phyloP scores from a whole-genome alignment of 2,888 invertebrate species.

The Papilio demoleus region DNA sequence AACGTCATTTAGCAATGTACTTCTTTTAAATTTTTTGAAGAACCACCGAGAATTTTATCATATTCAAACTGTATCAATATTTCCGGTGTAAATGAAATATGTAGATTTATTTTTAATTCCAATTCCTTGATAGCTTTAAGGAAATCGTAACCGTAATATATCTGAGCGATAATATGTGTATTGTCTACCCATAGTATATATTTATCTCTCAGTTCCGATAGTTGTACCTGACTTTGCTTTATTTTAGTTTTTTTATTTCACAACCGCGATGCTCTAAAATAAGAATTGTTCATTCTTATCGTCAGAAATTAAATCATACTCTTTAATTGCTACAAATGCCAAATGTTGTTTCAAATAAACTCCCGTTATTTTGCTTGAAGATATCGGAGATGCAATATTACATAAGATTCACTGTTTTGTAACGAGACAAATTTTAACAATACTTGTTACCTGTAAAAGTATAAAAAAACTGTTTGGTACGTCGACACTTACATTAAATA shows the following conservation, averaged over 20 bases:
- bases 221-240: not conserved
- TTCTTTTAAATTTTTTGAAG: not conserved
- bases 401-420: not conserved
- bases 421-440: not conserved
- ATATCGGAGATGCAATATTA: not conserved
- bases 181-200: not conserved
- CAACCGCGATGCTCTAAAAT: too few relatives aligned
- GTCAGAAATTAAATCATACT: too few relatives aligned
- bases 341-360: too few relatives aligned
- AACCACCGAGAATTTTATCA: not conserved
- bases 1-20: not conserved
- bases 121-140: not conserved
- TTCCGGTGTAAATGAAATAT: not conserved
- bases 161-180: not conserved
- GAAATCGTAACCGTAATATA: not conserved
- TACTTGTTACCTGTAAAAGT: not conserved
- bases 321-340: too few relatives aligned
- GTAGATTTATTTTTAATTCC: not conserved
- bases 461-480: not conserved
- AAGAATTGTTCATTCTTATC: too few relatives aligned
- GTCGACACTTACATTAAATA: slow-evolving; percentile 12
- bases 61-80: not conserved
- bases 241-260: too few relatives aligned
- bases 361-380: too few relatives aligned
- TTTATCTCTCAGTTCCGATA: not conserved